phyloP scores from a whole-genome alignment of 2,797 vertebrate species.

The Mormyrus hasselquistii region DNA sequence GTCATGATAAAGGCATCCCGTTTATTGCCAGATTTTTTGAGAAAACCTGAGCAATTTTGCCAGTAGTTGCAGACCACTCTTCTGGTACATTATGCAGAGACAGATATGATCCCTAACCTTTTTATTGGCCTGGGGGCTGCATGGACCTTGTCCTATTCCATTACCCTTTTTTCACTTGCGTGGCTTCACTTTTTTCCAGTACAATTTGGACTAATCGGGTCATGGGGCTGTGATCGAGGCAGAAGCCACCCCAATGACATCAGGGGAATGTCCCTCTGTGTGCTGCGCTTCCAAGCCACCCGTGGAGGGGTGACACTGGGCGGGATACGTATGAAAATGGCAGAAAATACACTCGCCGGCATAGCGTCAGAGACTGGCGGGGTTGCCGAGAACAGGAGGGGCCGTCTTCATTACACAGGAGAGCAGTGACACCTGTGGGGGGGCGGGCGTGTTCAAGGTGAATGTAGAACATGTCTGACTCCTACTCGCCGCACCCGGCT shows the following conservation, averaged over 20 bases:
- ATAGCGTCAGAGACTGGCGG: background rate
- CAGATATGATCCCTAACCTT: background rate
- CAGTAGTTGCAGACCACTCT: background rate
- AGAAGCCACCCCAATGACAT: background rate
- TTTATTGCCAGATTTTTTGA: background rate
- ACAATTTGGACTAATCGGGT: background rate
- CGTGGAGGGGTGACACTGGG: too few species aligned
- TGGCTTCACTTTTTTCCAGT: background rate
- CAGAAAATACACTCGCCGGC: background rate
- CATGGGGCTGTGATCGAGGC: background rate
- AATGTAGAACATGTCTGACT: background rate
- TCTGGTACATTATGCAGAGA: background rate
- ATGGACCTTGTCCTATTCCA: background rate
- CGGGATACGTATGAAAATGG: background rate
- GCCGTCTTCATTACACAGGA: background rate
- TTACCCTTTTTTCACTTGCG: background rate
- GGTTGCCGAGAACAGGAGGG: background rate
- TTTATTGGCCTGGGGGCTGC: background rate
- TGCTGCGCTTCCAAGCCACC: background rate
- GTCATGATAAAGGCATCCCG: background rate
- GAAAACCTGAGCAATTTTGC: background rate
- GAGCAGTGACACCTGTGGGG: background rate
- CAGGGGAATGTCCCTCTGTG: background rate
- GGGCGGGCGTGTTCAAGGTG: background rate
- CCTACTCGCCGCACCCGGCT: background rate